These are phyloP conservation scores for Gymnothorax reevesii DNA, from an alignment of 2,797 vertebrate genomes.

Conservation along the genomic window DNA sequence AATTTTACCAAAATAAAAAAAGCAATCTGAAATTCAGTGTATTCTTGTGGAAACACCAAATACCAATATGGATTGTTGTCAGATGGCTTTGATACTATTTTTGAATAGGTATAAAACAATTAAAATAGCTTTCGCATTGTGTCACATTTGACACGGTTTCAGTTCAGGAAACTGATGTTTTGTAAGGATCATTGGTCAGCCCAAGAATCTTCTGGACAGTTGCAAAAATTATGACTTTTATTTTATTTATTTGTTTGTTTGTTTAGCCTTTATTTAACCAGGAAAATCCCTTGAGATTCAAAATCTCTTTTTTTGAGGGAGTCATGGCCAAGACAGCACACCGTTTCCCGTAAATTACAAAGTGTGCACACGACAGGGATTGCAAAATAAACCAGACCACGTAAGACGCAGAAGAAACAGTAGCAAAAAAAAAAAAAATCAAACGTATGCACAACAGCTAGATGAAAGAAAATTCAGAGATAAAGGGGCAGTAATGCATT, in stretches of 20 bases:
- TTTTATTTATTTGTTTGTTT: too few relatives aligned
- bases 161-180: not conserved
- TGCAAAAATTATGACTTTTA: not conserved
- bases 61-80: not conserved
- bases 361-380: too few relatives aligned
- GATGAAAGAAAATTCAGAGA: not conserved
- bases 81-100: not conserved
- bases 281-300: too few relatives aligned
- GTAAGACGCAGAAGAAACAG: too few relatives aligned
- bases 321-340: too few relatives aligned
- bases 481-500: not conserved
- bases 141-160: not conserved
- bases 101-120: not conserved
- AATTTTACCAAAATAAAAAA: not conserved
- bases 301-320: too few relatives aligned
- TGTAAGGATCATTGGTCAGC: not conserved
- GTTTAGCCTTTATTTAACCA: too few relatives aligned
- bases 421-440: too few relatives aligned
- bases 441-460: too few relatives aligned
- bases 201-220: not conserved
- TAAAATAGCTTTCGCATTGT: not conserved
- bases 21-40: not conserved
- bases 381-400: too few relatives aligned
- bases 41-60: too few relatives aligned
- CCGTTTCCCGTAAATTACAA: too few relatives aligned